phyloP scores from a whole-genome alignment of 2,113 vertebrate species.

The Psephotus haematonotus region DNA sequence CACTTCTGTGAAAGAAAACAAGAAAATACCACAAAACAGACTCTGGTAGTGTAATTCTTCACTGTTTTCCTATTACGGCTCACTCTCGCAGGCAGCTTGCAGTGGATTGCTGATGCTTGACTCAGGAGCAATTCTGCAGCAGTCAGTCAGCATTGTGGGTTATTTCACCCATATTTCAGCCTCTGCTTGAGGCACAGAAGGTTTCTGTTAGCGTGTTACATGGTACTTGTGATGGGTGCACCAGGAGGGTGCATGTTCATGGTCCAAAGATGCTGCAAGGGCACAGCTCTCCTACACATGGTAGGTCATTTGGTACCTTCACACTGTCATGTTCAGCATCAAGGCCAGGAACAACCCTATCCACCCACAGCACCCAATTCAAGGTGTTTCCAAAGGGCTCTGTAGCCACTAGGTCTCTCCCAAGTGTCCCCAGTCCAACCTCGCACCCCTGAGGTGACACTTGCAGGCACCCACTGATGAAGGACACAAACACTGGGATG shows the following conservation, averaged over 20 bases:
- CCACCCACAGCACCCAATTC: not conserved
- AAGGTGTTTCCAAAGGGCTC: not conserved
- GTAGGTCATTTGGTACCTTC: not conserved
- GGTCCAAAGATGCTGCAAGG: not conserved
- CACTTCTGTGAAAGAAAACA: not conserved
- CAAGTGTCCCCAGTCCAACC: fast-evolving
- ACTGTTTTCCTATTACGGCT: fast-evolving
- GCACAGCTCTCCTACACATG: fast-evolving
- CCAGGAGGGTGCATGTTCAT: not conserved
- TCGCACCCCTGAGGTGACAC: fast-evolving
- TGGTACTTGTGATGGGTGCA: not conserved
- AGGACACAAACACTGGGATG: fast-evolving
- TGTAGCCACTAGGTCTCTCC: not conserved
- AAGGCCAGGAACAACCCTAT: not conserved
- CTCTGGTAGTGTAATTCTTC: not conserved
- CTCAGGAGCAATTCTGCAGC: not conserved
- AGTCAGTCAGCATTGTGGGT: not conserved
- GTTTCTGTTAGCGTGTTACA: fast-evolving
- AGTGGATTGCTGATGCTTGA: not conserved
- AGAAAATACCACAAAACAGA: not conserved
- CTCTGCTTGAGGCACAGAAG: not conserved
- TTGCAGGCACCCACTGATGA: fast-evolving
- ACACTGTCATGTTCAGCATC: not conserved
- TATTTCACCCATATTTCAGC: not conserved
- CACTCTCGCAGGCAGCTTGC: not conserved